Evolutionary conservation across 2,113 vertebrate genomes (phyloP).

Genomic region (Callionymus lyra): DNA sequence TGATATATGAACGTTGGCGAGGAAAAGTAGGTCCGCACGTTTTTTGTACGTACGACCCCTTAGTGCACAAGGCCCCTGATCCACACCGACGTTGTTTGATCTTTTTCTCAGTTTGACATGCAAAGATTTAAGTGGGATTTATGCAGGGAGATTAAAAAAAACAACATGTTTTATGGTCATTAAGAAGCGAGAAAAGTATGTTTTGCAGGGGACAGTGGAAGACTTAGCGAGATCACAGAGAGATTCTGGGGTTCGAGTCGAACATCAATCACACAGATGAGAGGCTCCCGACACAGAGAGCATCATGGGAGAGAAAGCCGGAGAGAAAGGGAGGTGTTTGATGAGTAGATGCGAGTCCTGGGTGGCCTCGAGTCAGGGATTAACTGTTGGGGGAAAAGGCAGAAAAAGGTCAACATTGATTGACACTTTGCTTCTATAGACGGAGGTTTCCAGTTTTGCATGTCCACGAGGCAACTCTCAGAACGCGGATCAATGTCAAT

Average conservation of each 20-base stretch:
- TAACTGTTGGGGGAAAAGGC: slow-evolving; percentile 35
- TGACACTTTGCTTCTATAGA: slow-evolving; percentile 27
- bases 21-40: no score
- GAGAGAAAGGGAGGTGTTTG: slow-evolving; percentile 36
- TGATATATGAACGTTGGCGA: no score
- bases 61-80: no score
- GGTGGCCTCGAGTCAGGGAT: slow-evolving; percentile 42
- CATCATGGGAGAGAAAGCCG: slow-evolving; percentile 25
- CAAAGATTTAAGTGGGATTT: no score
- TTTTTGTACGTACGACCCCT: no score
- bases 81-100: slow-evolving; percentile 1
- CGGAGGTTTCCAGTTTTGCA: slow-evolving; percentile 14
- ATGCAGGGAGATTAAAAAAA: no score
- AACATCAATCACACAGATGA: slow-evolving; percentile 47
- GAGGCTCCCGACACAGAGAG: slow-evolving; percentile 14
- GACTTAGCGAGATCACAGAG: neutral
- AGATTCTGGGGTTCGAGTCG: slow-evolving; percentile 4
- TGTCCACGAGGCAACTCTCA: slow-evolving; percentile 20
- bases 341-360: slow-evolving; percentile 49
- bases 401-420: slow-evolving; percentile 56
- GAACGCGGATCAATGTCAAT: slow-evolving; percentile 10
- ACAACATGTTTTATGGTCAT: no score
- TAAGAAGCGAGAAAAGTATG: no score
- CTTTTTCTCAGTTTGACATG: slow-evolving; percentile 3
- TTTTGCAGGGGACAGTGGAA: neutral